phyloP scores from a whole-genome alignment of 2,113 vertebrate species.

The Trichomycterus rosablanca region DNA sequence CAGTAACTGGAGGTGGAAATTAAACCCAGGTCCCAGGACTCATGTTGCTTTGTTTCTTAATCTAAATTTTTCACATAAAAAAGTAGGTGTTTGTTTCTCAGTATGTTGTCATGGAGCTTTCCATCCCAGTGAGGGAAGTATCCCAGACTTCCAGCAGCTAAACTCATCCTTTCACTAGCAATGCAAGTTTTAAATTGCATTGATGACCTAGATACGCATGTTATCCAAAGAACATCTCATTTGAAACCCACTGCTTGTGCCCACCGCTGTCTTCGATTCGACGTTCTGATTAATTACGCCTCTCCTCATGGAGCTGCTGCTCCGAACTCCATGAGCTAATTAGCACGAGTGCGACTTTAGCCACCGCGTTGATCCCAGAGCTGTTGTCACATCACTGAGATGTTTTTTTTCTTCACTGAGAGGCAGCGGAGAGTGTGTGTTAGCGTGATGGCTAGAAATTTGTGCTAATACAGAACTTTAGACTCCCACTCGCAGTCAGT shows the following conservation, averaged over 20 bases:
- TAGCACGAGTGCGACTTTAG: conserved; percentile 30
- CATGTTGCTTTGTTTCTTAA: too few relatives aligned
- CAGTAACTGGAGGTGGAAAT: too few relatives aligned
- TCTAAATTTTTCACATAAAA: too few relatives aligned
- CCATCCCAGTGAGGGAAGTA: too few relatives aligned
- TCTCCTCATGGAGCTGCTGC: conserved; percentile 22
- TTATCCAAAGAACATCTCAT: conserved; percentile 25
- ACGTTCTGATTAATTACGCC: conserved; percentile 35
- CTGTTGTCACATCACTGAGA: conserved; percentile 30
- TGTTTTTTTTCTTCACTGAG: conserved; percentile 5
- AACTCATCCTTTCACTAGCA: conserved; percentile 4
- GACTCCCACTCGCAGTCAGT: conserved; percentile 43
- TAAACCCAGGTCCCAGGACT: too few relatives aligned
- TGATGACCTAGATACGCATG: conserved; percentile 39
- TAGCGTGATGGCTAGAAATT: conserved; percentile 29
- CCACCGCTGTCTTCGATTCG: conserved; percentile 20
- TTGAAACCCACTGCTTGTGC: conserved; percentile 28
- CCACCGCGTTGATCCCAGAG: conserved; percentile 27
- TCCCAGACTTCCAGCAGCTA: not conserved
- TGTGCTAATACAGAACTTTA: conserved; percentile 27
- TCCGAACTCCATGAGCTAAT: conserved; percentile 40
- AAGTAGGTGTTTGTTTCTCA: too few relatives aligned
- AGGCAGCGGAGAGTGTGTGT: conserved; percentile 22
- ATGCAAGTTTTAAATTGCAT: conserved; percentile 12
- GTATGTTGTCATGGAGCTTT: too few relatives aligned